phyloP scores from a whole-genome alignment of 2,797 vertebrate genomes.

The Arctocebus calabarensis region DNA sequence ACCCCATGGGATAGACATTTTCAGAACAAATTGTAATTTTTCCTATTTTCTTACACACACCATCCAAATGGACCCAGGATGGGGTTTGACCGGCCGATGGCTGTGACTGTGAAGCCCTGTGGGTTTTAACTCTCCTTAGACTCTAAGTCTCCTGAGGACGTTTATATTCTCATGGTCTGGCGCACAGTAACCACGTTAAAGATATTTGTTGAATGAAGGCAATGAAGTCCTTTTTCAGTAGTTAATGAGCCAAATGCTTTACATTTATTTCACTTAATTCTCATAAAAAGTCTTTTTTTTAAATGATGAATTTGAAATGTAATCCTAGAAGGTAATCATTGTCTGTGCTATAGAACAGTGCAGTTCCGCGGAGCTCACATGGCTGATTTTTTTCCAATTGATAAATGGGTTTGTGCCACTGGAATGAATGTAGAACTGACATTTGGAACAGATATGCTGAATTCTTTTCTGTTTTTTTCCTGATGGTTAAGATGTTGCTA shows the following conservation, averaged over 20 bases:
- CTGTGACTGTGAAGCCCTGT: neutral
- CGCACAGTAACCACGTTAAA: neutral
- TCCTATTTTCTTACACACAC: neutral
- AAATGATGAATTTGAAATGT: neutral
- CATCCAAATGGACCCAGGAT: neutral
- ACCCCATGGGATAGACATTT: neutral
- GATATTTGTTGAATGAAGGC: neutral
- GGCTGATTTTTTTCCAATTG: neutral
- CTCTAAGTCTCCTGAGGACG: neutral
- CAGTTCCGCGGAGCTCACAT: neutral
- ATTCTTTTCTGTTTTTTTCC: neutral
- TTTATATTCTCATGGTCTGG: neutral
- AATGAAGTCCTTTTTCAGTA: neutral
- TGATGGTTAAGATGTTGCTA: neutral
- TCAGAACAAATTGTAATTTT: slow-evolving; percentile 25
- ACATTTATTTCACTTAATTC: no score
- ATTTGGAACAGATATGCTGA: neutral
- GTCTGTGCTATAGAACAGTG: neutral
- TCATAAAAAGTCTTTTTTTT: neutral
- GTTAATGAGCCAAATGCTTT: no score
- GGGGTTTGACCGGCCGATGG: neutral
- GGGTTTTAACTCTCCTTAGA: neutral
- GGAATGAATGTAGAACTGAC: neutral
- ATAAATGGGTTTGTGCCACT: slow-evolving; percentile 15
- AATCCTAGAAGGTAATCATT: slow-evolving; percentile 16